These are phyloP conservation scores for Gonatopus flavifemur DNA, from an alignment of 1,140 invertebrate species.

Conservation along the genomic window DNA sequence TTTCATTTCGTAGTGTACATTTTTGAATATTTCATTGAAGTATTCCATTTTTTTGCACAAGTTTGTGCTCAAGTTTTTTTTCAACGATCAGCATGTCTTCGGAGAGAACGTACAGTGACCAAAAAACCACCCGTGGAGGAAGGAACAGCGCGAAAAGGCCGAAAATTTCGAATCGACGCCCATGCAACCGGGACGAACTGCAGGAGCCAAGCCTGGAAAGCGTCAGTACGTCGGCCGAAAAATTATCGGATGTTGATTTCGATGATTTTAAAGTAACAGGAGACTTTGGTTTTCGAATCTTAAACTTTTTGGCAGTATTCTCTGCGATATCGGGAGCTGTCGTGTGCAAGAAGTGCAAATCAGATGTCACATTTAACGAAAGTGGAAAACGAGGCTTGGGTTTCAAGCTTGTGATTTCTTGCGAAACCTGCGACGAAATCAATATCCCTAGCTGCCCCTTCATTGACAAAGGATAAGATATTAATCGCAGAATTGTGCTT, in stretches of 20 bases:
- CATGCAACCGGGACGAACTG: conserved; percentile 12
- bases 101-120: no score
- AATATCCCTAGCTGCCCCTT: conserved; percentile 11
- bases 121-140: no score
- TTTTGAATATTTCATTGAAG: no score
- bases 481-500: conserved; percentile 14
- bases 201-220: no score
- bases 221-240: conserved; percentile 4
- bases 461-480: conserved; percentile 13
- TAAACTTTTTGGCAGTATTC: conserved; percentile 18
- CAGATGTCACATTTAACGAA: conserved; percentile 15
- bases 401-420: conserved; percentile 16
- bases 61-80: no score
- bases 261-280: conserved; percentile 2
- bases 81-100: no score
- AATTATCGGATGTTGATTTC: conserved; percentile 4
- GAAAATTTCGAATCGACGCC: conserved; percentile 9
- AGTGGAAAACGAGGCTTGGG: conserved; percentile 15
- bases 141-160: conserved; percentile 4
- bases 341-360: conserved; percentile 15
- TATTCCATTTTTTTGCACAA: no score
- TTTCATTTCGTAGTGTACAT: no score
- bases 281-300: conserved; percentile 7
- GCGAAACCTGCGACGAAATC: conserved; percentile 9
- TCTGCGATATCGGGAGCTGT: conserved; percentile 6